These are phyloP conservation scores for Eurystomus glaucurus DNA, from an alignment of 2,797 vertebrate species.

Conservation along the genomic window DNA sequence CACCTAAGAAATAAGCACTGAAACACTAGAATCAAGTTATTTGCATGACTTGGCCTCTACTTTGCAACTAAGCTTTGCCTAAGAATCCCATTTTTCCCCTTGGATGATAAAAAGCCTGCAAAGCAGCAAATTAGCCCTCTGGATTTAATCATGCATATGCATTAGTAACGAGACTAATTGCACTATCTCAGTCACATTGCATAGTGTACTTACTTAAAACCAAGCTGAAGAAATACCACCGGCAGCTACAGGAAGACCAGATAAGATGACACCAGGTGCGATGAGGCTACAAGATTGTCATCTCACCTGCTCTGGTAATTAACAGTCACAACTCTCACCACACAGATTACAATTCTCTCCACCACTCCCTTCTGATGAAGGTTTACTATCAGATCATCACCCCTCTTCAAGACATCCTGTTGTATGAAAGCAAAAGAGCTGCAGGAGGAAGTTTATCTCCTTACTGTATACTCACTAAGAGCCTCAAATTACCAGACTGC, in stretches of 20 bases:
- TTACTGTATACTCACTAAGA: not conserved
- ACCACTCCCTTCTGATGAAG: not conserved
- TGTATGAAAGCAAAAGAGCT: not conserved
- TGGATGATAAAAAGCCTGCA: conserved; percentile 24
- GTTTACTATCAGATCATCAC: not conserved
- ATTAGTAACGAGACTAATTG: not conserved
- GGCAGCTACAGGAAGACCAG: not conserved
- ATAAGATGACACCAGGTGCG: not conserved
- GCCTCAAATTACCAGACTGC: not conserved
- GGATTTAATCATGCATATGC: conserved; percentile 31
- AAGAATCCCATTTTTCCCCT: not conserved
- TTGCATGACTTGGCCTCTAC: not conserved
- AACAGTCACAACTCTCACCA: not conserved
- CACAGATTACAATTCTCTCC: not conserved
- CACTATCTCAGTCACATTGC: not conserved
- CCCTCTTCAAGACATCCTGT: not conserved
- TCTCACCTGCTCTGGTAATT: not conserved
- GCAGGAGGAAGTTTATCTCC: not conserved
- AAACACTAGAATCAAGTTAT: not conserved
- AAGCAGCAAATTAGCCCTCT: conserved; percentile 20
- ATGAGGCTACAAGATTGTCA: not conserved
- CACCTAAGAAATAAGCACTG: not conserved
- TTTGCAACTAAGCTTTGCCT: conserved; percentile 12
- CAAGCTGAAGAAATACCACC: conserved; percentile 4
- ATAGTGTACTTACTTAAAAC: not conserved